Evolutionary conservation across 2,888 invertebrate species (phyloP), one percentile per base, ranked within the genome.

Genomic region (Thymelicus acteon): DNA sequence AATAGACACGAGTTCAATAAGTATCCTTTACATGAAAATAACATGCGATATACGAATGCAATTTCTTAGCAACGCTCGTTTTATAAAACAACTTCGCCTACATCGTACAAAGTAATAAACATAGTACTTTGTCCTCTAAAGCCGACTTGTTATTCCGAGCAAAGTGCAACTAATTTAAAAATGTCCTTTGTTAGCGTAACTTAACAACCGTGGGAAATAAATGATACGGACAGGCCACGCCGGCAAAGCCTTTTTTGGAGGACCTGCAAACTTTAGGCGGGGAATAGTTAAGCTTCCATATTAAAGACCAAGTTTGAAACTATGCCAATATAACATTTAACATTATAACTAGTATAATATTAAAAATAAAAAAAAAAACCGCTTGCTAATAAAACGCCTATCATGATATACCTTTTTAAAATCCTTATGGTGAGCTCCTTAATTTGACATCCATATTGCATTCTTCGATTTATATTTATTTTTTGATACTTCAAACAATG

Each of bases 101-200:
- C 44, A 19, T n/a, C 39, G 62, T 24, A 31, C 60, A 60, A 52
- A 58, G 63, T 62, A 58, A 69, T 63, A 69, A 62, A 63, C 37
- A 57, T 48, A 48, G 47, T 54, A 57, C 63, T 63, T 39, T 48
- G 62, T 63, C 12, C 54, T 31, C 61, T 48, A 58, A 63, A 63
- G 63, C 69, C 44, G 52, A 67, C 61, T 69, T 69, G 61, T 69
- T 58, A 63, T 69, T 69, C 47, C 57, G 62, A 69, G 57, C 48
- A 58, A 62, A 69, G 57, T 58, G 63, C 58, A 63, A 69, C 63
- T 48, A 63, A 69, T 69, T 69, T 62, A 63, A 69, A 63, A 69
- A 69, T 69, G 57, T 63, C 48, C 69, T 69, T 63, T 69, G 69
- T 69, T 54, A 63, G 61, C 67, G 60, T 44, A 57, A 69, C 57